Evolutionary conservation across 2,888 invertebrate species (phyloP).

Genomic region (Rambutsinella grinnellia): DNA sequence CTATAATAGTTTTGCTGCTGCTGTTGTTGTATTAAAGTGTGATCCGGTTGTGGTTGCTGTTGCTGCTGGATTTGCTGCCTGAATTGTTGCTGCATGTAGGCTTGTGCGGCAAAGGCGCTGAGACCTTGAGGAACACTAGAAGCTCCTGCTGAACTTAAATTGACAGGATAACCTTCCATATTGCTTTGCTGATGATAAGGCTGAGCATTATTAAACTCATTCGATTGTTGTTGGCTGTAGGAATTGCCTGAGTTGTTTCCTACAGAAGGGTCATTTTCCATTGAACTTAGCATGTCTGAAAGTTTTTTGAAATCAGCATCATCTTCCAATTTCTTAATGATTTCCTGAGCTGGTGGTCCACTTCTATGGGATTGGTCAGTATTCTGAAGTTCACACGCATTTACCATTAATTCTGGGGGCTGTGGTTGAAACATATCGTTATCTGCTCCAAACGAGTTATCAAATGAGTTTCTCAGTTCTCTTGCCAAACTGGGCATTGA

Average conservation of each 20-base stretch:
- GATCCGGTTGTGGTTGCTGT: constrained; percentile 2
- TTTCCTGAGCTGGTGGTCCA: constrained; percentile 32
- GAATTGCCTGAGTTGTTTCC: neutral
- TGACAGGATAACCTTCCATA: constrained; percentile 27
- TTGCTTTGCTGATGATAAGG: constrained; percentile 14
- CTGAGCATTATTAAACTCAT: constrained; percentile 14
- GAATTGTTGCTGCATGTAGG: constrained; percentile 50
- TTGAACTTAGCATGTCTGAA: constrained; percentile 65
- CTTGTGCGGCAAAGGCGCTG: constrained; percentile 50
- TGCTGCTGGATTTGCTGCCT: constrained; percentile 36
- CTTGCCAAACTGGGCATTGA: constrained; percentile 38
- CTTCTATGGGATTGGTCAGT: neutral
- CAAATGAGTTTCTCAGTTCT: constrained; percentile 34
- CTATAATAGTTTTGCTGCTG: constrained; percentile 33
- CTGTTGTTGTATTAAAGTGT: constrained; percentile 24
- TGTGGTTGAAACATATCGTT: constrained; percentile 29
- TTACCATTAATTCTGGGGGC: constrained; percentile 39
- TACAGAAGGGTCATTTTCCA: constrained; percentile 58
- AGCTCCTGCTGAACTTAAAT: constrained; percentile 12
- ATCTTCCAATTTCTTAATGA: constrained; percentile 61
- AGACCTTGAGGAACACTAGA: constrained; percentile 28
- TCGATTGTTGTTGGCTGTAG: neutral
- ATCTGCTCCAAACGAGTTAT: neutral
- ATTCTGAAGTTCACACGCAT: constrained; percentile 24
- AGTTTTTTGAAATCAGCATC: constrained; percentile 65